Evolutionary conservation across 2,888 invertebrate genomes (phyloP).

Genomic region (Amaurobius ferox): DNA sequence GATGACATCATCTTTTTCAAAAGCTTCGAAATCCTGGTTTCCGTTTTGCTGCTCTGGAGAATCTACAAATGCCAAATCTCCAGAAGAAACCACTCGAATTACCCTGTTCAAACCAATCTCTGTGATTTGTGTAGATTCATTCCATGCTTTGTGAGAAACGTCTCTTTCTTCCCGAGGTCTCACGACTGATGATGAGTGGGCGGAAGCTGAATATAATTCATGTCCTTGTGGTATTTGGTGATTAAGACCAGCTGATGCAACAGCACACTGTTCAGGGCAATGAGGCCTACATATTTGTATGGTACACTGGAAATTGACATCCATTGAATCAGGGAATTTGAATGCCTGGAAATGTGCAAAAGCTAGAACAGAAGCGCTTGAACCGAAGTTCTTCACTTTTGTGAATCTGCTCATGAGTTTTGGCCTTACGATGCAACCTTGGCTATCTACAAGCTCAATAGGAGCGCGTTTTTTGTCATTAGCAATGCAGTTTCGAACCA

Average conservation of each 20-base stretch:
- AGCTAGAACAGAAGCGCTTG: constrained; percentile 92
- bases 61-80: constrained; percentile 89
- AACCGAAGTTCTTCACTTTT: constrained; percentile 96
- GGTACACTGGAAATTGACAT: constrained; percentile 96
- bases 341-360: constrained; percentile 96
- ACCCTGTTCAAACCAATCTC: constrained; percentile 75
- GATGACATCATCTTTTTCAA: constrained; percentile 80
- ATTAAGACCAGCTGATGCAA: constrained; percentile 21
- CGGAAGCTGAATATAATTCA: constrained; percentile 41
- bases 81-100: constrained; percentile 87
- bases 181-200: constrained; percentile 44
- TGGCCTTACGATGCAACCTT: constrained; percentile 93
- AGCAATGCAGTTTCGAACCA: constrained; percentile 94
- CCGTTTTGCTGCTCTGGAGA: constrained; percentile 76
- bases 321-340: constrained; percentile 97
- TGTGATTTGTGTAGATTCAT: constrained; percentile 51
- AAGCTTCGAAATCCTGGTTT: constrained; percentile 46
- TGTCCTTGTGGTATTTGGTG: constrained; percentile 54
- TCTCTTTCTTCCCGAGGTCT: constrained; percentile 74
- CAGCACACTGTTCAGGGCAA: constrained; percentile 93
- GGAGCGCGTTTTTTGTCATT: constrained; percentile 96
- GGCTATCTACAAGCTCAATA: constrained; percentile 93
- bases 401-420: constrained; percentile 95
- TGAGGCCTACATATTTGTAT: constrained; percentile 95
- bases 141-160: constrained; percentile 42